These are phyloP conservation scores for Tragulus kanchil DNA, from an alignment of 2,113 vertebrate genomes.

Conservation along the genomic window DNA sequence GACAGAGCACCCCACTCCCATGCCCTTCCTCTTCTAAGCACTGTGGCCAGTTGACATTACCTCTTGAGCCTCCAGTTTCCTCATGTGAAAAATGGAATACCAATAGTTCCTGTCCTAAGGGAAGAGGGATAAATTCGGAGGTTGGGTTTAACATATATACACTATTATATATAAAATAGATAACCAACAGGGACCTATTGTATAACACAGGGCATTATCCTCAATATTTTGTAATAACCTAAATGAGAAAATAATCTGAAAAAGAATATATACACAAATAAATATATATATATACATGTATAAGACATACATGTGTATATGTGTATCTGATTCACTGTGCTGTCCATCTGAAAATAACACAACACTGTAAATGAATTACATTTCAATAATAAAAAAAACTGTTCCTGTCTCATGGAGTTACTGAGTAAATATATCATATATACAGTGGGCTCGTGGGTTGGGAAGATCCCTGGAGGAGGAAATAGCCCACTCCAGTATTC, in stretches of 20 bases:
- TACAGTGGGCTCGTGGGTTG: no score
- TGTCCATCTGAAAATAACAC: background rate
- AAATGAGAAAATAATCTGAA: no score
- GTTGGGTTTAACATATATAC: background rate
- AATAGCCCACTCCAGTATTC: background rate
- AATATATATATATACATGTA: background rate
- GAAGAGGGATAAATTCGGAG: background rate
- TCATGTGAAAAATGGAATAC: background rate
- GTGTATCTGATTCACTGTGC: background rate
- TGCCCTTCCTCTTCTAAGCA: background rate
- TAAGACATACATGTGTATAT: background rate
- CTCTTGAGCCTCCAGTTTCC: background rate
- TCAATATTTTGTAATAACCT: no score
- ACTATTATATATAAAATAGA: background rate
- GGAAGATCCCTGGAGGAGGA: background rate
- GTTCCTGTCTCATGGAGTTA: no score
- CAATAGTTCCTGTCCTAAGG: background rate
- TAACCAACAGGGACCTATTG: no score
- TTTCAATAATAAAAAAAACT: background rate
- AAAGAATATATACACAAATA: no score
- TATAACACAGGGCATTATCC: no score
- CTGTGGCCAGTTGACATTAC: background rate
- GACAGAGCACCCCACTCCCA: rapidly evolving
- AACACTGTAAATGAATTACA: background rate
- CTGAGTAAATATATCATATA: no score